Evolutionary conservation across 2,888 invertebrate genomes (phyloP).

Genomic region (Acleris laterana): DNA sequence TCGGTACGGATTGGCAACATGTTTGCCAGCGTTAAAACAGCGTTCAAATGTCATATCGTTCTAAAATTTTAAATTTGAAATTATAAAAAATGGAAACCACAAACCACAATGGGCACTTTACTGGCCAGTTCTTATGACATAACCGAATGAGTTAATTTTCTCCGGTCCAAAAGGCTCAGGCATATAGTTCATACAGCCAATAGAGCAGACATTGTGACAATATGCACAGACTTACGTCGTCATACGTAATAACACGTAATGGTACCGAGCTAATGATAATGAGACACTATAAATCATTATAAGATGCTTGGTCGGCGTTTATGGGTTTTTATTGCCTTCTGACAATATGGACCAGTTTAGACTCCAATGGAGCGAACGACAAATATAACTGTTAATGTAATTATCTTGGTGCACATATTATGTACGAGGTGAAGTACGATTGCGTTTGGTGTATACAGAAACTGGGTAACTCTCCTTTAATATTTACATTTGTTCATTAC

Average conservation of each 20-base stretch:
- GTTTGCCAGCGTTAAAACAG: conserved; percentile 13
- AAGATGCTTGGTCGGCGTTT: conserved; percentile 8
- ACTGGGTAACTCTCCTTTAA: too few species aligned
- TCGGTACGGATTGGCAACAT: neutral
- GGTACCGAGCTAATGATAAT: conserved; percentile 38
- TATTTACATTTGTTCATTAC: too few species aligned
- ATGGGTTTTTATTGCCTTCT: conserved; percentile 21
- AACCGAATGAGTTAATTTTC: conserved; percentile 48
- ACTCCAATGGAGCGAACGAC: conserved; percentile 21
- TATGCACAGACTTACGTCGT: conserved; percentile 37
- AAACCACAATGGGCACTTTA: conserved; percentile 45
- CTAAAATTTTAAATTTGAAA: conserved; percentile 35
- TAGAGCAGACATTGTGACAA: conserved; percentile 43
- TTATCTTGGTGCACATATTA: too few species aligned
- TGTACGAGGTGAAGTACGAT: too few species aligned
- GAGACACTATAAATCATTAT: conserved; percentile 38
- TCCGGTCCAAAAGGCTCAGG: conserved; percentile 41
- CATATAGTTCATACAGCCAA: conserved; percentile 37
- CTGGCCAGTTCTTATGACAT: conserved; percentile 30
- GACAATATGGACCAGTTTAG: neutral
- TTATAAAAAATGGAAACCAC: conserved; percentile 43
- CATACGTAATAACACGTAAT: conserved; percentile 46
- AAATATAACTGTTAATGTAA: conserved; percentile 14
- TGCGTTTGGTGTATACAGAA: too few species aligned
- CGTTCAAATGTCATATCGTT: conserved; percentile 21